Percentiles rank a stretch among this genome's conserved stretches.
phyloP scores from a whole-genome alignment of 2,113 vertebrate species.

The Scartelaos histophorus region DNA sequence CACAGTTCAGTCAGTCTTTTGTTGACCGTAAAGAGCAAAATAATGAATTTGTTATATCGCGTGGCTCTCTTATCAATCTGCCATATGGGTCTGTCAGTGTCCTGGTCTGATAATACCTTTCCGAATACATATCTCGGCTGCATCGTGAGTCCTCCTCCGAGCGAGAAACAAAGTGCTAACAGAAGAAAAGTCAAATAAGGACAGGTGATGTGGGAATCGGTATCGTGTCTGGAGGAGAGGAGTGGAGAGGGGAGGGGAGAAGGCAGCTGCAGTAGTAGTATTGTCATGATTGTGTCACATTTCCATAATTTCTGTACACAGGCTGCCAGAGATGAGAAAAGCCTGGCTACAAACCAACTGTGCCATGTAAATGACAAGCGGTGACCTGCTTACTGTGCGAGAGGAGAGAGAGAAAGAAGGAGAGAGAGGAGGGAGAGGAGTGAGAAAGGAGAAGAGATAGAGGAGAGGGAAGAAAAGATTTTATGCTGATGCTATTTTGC shows the following conservation, averaged over 20 bases:
- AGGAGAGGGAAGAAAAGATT: slow-evolving; percentile 15
- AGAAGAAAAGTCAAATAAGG: slow-evolving; percentile 13
- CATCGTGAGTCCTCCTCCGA: background rate
- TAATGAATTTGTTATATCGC: background rate
- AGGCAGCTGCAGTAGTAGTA: slow-evolving; percentile 6
- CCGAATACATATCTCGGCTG: background rate
- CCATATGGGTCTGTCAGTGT: slow-evolving; percentile 5
- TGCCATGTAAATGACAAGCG: slow-evolving; percentile 59
- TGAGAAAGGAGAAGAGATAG: background rate
- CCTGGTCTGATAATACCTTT: background rate
- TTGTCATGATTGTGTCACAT: slow-evolving; percentile 28
- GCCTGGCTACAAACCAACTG: slow-evolving; percentile 57
- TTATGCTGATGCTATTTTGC: slow-evolving; percentile 63
- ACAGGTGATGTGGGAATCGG: slow-evolving; percentile 6
- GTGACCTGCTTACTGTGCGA: slow-evolving; percentile 56
- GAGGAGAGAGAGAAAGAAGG: slow-evolving; percentile 24
- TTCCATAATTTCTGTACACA: slow-evolving; percentile 45
- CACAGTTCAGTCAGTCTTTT: slow-evolving; percentile 10
- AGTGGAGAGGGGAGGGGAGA: background rate
- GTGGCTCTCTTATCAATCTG: background rate
- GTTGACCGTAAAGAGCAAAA: background rate
- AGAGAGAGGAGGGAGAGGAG: background rate
- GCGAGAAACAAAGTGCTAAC: background rate
- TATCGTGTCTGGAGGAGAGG: background rate
- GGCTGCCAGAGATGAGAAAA: slow-evolving; percentile 48